phyloP scores from a whole-genome alignment of 2,888 invertebrate genomes.

The Acanthococcus lagerstroemiae region DNA sequence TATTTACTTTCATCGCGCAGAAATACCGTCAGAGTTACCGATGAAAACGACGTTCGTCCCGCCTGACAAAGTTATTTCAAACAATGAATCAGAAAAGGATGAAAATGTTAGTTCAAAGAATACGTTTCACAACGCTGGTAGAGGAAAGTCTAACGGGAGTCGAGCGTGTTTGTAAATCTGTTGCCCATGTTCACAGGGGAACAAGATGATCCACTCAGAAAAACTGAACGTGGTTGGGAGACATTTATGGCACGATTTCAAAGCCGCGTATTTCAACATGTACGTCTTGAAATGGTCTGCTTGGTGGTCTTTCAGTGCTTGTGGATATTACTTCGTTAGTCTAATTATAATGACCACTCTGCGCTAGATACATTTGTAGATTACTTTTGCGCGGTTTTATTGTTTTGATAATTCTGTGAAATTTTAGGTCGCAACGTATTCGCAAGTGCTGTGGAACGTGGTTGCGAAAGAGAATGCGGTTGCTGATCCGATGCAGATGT shows the following conservation, averaged over 20 bases:
- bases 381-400: too few relatives aligned
- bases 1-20: conserved; percentile 41
- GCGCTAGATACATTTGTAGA: too few relatives aligned
- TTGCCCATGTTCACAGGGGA: too few relatives aligned
- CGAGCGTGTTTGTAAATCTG: too few relatives aligned
- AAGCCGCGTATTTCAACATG: conserved; percentile 40
- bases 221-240: conserved; percentile 3
- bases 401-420: background rate
- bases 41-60: too few relatives aligned
- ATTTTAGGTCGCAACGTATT: conserved; percentile 32
- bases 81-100: too few relatives aligned
- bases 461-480: conserved; percentile 11
- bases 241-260: conserved; percentile 38
- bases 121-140: too few relatives aligned
- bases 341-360: background rate
- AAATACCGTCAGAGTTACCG: too few relatives aligned
- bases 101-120: too few relatives aligned
- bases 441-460: conserved; percentile 33
- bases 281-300: conserved; percentile 46
- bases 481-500: conserved; percentile 21
- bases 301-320: conserved; percentile 48
- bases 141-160: too few relatives aligned
- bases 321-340: conserved; percentile 43
- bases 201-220: too few relatives aligned
- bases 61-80: too few relatives aligned